Percentiles rank a stretch among this genome's conserved stretches.
Conservation (phyloP, 2,113 vertebrate species). For the Isichthys henryi region DNA sequence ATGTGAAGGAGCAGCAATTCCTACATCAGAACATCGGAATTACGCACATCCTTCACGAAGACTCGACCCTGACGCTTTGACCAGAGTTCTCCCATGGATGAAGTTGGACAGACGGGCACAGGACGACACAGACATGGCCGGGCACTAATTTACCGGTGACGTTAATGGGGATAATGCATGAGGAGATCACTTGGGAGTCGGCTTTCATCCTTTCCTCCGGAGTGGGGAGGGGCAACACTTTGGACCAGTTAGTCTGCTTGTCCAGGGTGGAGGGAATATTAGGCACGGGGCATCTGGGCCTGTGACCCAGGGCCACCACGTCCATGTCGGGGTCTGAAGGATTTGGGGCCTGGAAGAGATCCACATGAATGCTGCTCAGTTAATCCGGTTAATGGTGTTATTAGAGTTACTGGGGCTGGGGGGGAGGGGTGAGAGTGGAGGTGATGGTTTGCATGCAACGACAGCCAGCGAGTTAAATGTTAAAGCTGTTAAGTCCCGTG, state of each 20-base stretch:
- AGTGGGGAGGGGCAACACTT: slow-evolving; percentile 88
- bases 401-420: slow-evolving; percentile 15
- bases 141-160: slow-evolving; percentile 78
- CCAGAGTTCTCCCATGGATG: neutral
- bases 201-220: slow-evolving; percentile 95
- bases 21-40: neutral
- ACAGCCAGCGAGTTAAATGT: neutral
- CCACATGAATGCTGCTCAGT: slow-evolving; percentile 47
- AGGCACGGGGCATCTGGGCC: slow-evolving; percentile 84
- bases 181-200: slow-evolving; percentile 84
- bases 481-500: slow-evolving; percentile 10
- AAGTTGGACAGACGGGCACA: neutral
- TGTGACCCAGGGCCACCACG: slow-evolving; percentile 78
- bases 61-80: neutral
- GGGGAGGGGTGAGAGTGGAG: neutral
- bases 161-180: slow-evolving; percentile 96
- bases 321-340: slow-evolving; percentile 78
- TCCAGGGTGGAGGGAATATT: slow-evolving; percentile 95
- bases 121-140: neutral
- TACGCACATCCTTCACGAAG: neutral
- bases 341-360: slow-evolving; percentile 74
- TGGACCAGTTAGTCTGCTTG: slow-evolving; percentile 98
- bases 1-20: neutral
- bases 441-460: neutral
- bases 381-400: slow-evolving; percentile 24